Base-by-base conservation (phyloP, 1,140 invertebrate genomes). In the Drosophila melanica region DNA sequence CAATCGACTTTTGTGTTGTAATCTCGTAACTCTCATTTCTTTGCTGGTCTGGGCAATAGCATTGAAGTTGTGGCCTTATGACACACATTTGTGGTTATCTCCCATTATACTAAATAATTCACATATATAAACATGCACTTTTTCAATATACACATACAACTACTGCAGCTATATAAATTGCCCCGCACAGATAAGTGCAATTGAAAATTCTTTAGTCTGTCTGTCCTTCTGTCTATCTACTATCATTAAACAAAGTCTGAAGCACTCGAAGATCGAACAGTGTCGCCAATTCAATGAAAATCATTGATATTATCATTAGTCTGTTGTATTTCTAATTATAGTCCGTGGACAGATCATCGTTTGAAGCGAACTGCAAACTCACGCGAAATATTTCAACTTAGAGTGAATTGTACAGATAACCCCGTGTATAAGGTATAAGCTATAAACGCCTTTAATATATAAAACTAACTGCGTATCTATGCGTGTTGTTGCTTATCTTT, bases 41-140 rank as follows among this genome's bases (percentile, higher is more conserved):
- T 63, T 41, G 64, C 65, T 76, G 81, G 79, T 68, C 82, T 79
- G 70, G 50, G 48, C 54, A 74, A 79, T 81, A 86, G 79, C 82
- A 82, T 82, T 86, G 82, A 86, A 86, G 82, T 87, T 89, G 76
- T 86, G 82, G 82, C 82, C 82, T 86, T 86, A 86, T 86, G 82
- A 86, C 82, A 86, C 82, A 86, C 82, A 86, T 86, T 86, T 79
- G 82, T 79, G 82, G 82, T 82, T 73, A 86, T 86, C 81, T 71
- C 81, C 4, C 18, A 35, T 50, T 42, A 69, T 41, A 57, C 51
- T 75, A 55, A 71, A 35, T 51, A 67, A 54, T 48, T 48, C 62
- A 39, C 62, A 39, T 69, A 51, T 41, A 41, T 51, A 58, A 30
- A 48, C 18, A 39, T 33, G 37, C 35, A 62, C 37, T 39, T 57